Percentiles rank a stretch among this genome's conserved stretches.
These are phyloP conservation scores for Cryptocephalus moraei DNA, from an alignment of 2,888 invertebrate species.

Conservation along the genomic window DNA sequence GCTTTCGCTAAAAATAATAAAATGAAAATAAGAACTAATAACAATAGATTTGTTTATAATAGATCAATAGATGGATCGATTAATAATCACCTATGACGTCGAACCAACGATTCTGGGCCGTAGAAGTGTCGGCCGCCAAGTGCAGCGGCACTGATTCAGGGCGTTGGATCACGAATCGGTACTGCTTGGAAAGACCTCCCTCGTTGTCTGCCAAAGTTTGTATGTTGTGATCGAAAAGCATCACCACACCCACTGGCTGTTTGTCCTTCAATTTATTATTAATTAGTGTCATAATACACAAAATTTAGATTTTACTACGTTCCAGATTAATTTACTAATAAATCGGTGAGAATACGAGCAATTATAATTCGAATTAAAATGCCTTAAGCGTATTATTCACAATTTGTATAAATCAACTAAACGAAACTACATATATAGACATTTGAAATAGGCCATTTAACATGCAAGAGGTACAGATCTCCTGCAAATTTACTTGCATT, in stretches of 20 bases:
- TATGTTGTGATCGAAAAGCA: slow-evolving; percentile 74
- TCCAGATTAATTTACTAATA: too few relatives aligned
- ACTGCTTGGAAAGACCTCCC: slow-evolving; percentile 54
- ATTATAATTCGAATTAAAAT: too few relatives aligned
- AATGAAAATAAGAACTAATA: not conserved
- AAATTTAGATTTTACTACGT: too few relatives aligned
- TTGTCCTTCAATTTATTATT: too few relatives aligned
- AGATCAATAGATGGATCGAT: not conserved
- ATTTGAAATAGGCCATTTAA: too few relatives aligned
- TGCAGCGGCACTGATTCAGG: slow-evolving; percentile 61
- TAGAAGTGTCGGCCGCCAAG: slow-evolving; percentile 70
- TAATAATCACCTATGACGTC: slow-evolving; percentile 4
- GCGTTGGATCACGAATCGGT: slow-evolving; percentile 55
- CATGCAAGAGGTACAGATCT: too few relatives aligned
- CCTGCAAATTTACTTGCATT: too few relatives aligned
- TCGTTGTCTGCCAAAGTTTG: slow-evolving; percentile 47
- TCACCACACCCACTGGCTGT: slow-evolving; percentile 82
- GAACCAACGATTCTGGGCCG: slow-evolving; percentile 46
- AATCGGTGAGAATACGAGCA: too few relatives aligned
- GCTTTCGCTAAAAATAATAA: slow-evolving; percentile 44
- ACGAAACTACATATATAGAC: too few relatives aligned
- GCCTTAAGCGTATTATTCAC: too few relatives aligned
- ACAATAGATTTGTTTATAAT: not conserved
- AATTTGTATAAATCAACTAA: too few relatives aligned
- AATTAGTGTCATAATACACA: too few relatives aligned